Evolutionary conservation across 2,797 vertebrate genomes (phyloP).

Genomic region (Danionella dracula): DNA sequence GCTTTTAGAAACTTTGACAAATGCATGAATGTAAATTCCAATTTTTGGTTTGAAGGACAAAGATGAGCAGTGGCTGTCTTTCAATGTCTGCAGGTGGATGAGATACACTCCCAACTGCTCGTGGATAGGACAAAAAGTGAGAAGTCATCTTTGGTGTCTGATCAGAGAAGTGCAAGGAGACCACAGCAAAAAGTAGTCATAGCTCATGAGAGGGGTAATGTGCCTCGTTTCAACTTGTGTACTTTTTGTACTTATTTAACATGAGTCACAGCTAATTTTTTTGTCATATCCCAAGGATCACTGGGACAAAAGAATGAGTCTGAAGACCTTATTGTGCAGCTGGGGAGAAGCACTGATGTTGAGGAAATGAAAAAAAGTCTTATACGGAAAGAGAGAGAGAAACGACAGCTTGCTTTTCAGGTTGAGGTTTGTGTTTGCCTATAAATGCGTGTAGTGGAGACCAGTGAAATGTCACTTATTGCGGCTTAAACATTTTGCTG

Average conservation of each 20-base stretch:
- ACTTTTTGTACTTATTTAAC: too few relatives aligned
- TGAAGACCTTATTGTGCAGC: constrained; percentile 72
- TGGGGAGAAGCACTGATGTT: constrained; percentile 72
- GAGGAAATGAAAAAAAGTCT: constrained; percentile 77
- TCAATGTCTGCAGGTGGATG: constrained; percentile 74
- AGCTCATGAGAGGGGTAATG: background rate
- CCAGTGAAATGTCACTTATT: too few relatives aligned
- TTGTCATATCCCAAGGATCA: background rate
- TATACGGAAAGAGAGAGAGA: constrained; percentile 81
- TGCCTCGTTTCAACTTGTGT: too few relatives aligned
- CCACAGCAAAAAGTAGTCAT: background rate
- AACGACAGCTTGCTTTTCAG: constrained; percentile 68
- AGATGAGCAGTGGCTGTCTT: too few relatives aligned
- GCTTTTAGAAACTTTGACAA: too few relatives aligned
- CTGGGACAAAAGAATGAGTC: constrained; percentile 77
- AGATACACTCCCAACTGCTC: constrained; percentile 76
- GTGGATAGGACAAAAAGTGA: constrained; percentile 72
- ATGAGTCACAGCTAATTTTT: too few relatives aligned
- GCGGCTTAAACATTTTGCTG: too few relatives aligned
- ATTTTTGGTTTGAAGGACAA: too few relatives aligned
- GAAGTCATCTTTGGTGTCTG: constrained; percentile 58
- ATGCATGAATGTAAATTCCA: too few relatives aligned
- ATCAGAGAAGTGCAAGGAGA: constrained; percentile 21
- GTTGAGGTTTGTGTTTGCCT: constrained; percentile 74
- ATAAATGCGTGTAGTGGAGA: too few relatives aligned